A percentile compares a stretch with the other conserved stretches of the same genome.
Conservation (phyloP, 92 coral and sea anemone genomes). For the Epizoanthus stellaris region DNA sequence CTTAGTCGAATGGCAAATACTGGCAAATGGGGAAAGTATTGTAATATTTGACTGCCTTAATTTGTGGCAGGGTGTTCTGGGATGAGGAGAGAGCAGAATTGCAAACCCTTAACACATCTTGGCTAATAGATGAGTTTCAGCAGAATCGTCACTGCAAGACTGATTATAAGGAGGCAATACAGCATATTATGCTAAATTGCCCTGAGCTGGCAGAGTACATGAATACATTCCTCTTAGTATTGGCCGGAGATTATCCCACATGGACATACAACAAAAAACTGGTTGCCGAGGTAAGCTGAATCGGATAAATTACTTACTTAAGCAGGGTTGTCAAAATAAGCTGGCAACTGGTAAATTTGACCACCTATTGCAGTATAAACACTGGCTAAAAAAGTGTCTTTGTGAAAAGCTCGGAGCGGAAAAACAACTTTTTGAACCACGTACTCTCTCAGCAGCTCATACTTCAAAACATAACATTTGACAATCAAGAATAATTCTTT, state of each 20-base stretch:
- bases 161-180: conserved; percentile 53
- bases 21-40: background rate
- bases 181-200: conserved; percentile 28
- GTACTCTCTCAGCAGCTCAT: no score
- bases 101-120: conserved; percentile 33
- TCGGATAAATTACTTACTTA: background rate
- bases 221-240: conserved; percentile 20
- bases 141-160: conserved; percentile 47
- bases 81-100: conserved; percentile 50
- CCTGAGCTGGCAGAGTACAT: conserved; percentile 57
- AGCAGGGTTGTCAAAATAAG: no score
- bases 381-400: no score
- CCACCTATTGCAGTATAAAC: no score
- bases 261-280: conserved; percentile 62
- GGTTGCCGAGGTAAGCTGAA: conserved; percentile 47
- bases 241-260: conserved; percentile 66
- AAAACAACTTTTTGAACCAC: no score
- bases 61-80: conserved; percentile 51
- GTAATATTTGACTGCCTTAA: background rate
- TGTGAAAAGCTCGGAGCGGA: no score
- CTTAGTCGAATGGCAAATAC: background rate
- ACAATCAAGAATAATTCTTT: no score
- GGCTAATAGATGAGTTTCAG: conserved; percentile 57
- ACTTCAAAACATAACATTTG: no score
- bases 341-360: no score